Evolutionary conservation across 2,888 invertebrate genomes (phyloP), one percentile per base, ranked within the genome.

Genomic region (Patella ulyssiponensis): DNA sequence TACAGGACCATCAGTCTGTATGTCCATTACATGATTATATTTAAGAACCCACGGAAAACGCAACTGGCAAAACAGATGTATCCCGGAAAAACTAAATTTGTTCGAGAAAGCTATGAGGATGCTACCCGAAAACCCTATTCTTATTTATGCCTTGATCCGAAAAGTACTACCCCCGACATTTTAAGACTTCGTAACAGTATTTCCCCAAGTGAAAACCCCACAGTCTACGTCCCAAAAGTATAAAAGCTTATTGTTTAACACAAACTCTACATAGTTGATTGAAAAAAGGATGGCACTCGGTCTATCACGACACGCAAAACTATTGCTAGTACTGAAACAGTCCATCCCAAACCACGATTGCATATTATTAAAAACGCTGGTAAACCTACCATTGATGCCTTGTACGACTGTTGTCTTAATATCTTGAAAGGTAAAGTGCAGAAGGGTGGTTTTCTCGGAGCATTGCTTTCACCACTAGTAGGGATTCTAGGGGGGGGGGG

Each of bases 141-240:
- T 17, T 77, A n/a, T n/a, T n/a, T n/a, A n/a, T n/a, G n/a, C n/a
- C n/a, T 77, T 5, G 79, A 79, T 64, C 52, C 77, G 14, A 77
- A 72, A 58, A 73, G 73, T 23, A 74, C 69, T 12, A 79, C 77
- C 17, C 69, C 77, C 2, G 74, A 72, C 2, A 11, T 77, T 20
- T 69, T 79, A 9, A 5, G 74, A 23, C 74, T 79, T n/a, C 44
- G 79, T 27, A 77, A 70, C 17, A 73, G 27, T 27, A 76, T 79
- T 3, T 74, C 77, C 52, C 74, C 76, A 3, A 0, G 52, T 14
- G 72, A 79, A 1, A 52, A 71, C 52, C 74, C 71, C 51, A 44
- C 33, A 0, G 69, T 74, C 4, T 79, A 79, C 53, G 9, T 74
- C n/a, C n/a, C n/a, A n/a, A n/a, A n/a, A n/a, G n/a, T n/a, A n/a